These are phyloP conservation scores for Diplodus sargus DNA, from an alignment of 2,797 vertebrate genomes.

Conservation along the genomic window DNA sequence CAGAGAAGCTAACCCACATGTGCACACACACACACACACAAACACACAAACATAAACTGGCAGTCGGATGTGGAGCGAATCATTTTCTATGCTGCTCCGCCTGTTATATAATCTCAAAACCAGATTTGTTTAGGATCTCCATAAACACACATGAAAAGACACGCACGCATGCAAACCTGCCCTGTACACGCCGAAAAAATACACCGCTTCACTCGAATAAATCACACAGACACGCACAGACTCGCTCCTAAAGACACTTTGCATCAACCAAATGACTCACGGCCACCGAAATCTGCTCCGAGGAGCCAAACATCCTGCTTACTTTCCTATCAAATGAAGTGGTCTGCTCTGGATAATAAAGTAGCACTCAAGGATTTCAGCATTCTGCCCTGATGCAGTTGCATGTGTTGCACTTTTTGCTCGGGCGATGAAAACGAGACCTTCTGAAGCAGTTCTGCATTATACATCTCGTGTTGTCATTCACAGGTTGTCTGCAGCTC, in stretches of 20 bases:
- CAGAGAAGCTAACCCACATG: neutral
- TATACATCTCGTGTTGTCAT: neutral
- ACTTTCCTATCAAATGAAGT: constrained; percentile 36
- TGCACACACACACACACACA: neutral
- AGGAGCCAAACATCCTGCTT: constrained; percentile 29
- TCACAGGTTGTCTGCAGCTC: too few relatives aligned
- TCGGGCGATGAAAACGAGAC: neutral
- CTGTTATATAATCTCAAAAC: constrained; percentile 17
- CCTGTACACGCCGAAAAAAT: neutral
- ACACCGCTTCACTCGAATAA: neutral
- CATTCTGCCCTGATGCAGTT: constrained; percentile 11
- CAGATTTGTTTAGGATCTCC: constrained; percentile 33
- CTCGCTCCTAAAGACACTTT: constrained; percentile 21
- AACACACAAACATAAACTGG: neutral
- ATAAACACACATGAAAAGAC: constrained; percentile 9
- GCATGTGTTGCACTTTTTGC: neutral
- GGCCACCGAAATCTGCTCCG: neutral
- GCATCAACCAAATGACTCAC: constrained; percentile 54
- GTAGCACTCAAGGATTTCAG: neutral
- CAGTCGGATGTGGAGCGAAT: neutral
- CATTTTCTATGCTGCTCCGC: neutral
- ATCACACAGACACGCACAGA: constrained; percentile 6
- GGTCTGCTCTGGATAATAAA: constrained; percentile 17
- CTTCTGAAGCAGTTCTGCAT: neutral
- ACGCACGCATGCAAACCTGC: neutral